Percentiles rank a stretch among this genome's conserved stretches.
These are phyloP conservation scores for Mesorhabditis belari DNA, from an alignment of 2,888 invertebrate species.

Conservation along the genomic window DNA sequence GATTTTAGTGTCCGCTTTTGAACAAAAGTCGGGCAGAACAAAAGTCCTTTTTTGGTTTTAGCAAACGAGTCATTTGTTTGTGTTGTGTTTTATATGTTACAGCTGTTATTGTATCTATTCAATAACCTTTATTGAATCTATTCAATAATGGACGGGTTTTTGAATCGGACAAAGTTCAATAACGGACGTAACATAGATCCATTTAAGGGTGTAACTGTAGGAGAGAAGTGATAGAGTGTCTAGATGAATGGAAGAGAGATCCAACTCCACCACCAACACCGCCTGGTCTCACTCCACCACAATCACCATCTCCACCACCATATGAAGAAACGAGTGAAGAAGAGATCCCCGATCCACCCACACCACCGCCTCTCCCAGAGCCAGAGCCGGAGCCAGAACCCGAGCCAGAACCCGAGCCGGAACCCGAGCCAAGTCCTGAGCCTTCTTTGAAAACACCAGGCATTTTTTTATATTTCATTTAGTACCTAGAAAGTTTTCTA, in stretches of 20 bases:
- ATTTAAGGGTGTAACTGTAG: background rate
- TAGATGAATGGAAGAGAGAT: constrained; percentile 35
- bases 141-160: no score
- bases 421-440: constrained; percentile 13
- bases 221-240: constrained; percentile 2
- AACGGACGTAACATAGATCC: constrained; percentile 9
- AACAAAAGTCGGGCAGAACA: no score
- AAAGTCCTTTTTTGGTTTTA: no score
- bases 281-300: constrained; percentile 5
- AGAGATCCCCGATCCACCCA: constrained; percentile 9
- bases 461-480: no score
- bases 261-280: constrained; percentile 40
- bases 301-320: constrained; percentile 4
- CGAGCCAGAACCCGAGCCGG: background rate
- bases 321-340: no score
- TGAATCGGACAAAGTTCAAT: no score
- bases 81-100: no score
- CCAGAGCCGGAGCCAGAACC: background rate
- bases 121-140: no score
- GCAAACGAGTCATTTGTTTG: no score
- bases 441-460: background rate
- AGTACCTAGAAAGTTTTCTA: no score
- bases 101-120: no score
- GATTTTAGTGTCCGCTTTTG: no score
- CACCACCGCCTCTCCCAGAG: constrained; percentile 5